Evolutionary conservation across 2,888 invertebrate genomes (phyloP), one percentile per base, ranked within the genome.

Genomic region (Melinaea menophilus): DNA sequence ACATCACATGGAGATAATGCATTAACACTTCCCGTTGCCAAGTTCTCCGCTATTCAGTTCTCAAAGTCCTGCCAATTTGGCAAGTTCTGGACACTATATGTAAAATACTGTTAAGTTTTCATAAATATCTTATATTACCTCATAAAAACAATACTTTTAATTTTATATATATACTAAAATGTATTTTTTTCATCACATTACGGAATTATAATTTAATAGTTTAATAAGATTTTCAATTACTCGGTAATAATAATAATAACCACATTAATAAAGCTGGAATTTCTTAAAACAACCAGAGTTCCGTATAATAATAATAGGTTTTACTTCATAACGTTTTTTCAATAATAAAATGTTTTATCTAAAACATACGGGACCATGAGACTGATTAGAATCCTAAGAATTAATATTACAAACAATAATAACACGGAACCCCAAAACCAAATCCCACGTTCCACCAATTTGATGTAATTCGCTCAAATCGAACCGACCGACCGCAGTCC

Each of bases 401-500:
- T n/a, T n/a, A 45, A 33, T n/a, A 45, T 46, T 46, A 13, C 12
- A 46, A n/a, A 46, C 9, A 46, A 31, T 5, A 0, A 48, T 22
- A 22, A 22, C 22, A 22, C 3, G 12, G 47, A 55, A 59, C 61
- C 31, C 35, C 37, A 59, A 58, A 67, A 65, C 58, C 31, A 31
- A 55, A 33, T 47, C 41, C 59, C 55, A 58, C 31, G 56, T 56
- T 56, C 61, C 47, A 66, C 62, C 62, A 58, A 62, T 64, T 64
- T 56, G 60, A 48, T 59, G 59, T 67, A 61, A 66, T 69, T 70
- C 61, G 57, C 54, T 64, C 63, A 58, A 62, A 63, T 63, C 64
- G 47, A 66, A 58, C 61, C 60, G 59, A 65, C 63, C 70, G 69
- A 51, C 37, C 37, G 37, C 66, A 66, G 55, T 55, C 59, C 62